phyloP scores from a whole-genome alignment of 2,797 vertebrate genomes.

The Acipenser transmontanus region DNA sequence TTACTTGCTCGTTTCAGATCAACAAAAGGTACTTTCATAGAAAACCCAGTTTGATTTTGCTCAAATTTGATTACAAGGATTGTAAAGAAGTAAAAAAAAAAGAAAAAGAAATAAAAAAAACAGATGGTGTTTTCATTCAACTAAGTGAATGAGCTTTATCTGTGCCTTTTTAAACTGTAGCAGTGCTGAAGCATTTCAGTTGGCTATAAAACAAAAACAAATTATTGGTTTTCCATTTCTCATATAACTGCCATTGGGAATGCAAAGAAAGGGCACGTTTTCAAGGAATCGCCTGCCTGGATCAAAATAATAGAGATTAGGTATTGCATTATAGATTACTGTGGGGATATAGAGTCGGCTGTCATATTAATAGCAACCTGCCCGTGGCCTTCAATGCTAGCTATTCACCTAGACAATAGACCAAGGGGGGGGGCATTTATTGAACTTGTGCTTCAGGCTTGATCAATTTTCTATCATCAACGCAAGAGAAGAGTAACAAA shows the following conservation, averaged over 20 bases:
- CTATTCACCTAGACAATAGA: conserved; percentile 82
- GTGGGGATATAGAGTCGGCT: conserved; percentile 80
- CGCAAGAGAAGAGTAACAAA: conserved; percentile 76
- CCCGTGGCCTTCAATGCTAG: conserved; percentile 71
- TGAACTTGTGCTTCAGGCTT: conserved; percentile 82
- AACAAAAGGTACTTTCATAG: conserved; percentile 99
- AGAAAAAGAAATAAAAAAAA: conserved; percentile 90
- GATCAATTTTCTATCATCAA: conserved; percentile 88
- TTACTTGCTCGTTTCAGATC: conserved; percentile 99
- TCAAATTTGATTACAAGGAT: conserved; percentile 99
- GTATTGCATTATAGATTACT: conserved; percentile 92
- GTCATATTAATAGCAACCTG: conserved; percentile 91
- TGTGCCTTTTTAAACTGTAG: conserved; percentile 97
- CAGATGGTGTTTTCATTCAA: conserved; percentile 99
- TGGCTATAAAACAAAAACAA: conserved; percentile 93
- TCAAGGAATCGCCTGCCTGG: conserved; percentile 77
- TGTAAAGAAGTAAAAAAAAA: conserved; percentile 88
- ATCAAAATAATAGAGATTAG: conserved; percentile 95
- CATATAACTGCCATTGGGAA: conserved; percentile 87
- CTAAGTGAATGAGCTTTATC: conserved; percentile 97
- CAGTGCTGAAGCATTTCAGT: conserved; percentile 96
- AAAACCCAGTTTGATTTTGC: conserved; percentile 99
- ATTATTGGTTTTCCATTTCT: conserved; percentile 99
- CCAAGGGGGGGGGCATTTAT: conserved; percentile 72
- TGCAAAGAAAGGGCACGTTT: conserved; percentile 78